Percentiles rank a stretch among this genome's conserved stretches.
Conservation (phyloP, 2,888 invertebrate genomes). For the Hecatera dysodea region DNA sequence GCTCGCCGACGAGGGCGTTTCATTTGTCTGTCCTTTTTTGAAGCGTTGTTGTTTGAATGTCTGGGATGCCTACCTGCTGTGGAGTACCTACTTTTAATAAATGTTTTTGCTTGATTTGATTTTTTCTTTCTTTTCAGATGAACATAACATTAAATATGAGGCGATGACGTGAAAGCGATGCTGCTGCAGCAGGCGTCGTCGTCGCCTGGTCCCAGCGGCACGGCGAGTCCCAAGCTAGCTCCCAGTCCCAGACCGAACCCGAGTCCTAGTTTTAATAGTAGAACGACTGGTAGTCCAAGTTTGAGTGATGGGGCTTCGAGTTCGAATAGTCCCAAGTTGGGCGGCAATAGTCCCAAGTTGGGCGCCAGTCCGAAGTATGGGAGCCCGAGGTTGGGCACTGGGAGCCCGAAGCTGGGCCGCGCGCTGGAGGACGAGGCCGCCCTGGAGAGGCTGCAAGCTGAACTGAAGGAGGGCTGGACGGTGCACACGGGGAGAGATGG, state of each 20-base stretch:
- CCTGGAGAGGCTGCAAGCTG: constrained; percentile 91
- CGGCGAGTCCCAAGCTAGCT: constrained; percentile 84
- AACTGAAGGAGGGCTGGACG: constrained; percentile 94
- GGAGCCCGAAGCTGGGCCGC: constrained; percentile 80
- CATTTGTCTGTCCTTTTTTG: constrained; percentile 76
- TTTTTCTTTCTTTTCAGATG: constrained; percentile 75
- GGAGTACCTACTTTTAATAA: constrained; percentile 47
- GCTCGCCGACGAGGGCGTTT: constrained; percentile 72
- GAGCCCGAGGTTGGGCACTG: constrained; percentile 86
- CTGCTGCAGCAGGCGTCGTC: constrained; percentile 89
- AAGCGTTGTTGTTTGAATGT: constrained; percentile 65
- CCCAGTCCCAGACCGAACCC: constrained; percentile 80
- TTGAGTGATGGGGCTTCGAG: constrained; percentile 75
- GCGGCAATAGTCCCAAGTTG: constrained; percentile 74
- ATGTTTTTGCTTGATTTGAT: constrained; percentile 47
- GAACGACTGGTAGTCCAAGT: constrained; percentile 78
- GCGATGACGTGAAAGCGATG: constrained; percentile 88
- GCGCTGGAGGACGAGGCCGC: constrained; percentile 84
- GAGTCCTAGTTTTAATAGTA: constrained; percentile 65
- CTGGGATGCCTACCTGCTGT: constrained; percentile 49
- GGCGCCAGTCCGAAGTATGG: constrained; percentile 86
- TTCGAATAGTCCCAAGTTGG: constrained; percentile 72
- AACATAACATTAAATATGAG: constrained; percentile 76
- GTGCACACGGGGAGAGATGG: constrained; percentile 95
- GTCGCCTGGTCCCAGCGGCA: constrained; percentile 89